A percentile compares a stretch with the other conserved stretches of the same genome.
Conservation (phyloP, 2,113 vertebrate genomes). For the Cyphomyrus discorhynchus region DNA sequence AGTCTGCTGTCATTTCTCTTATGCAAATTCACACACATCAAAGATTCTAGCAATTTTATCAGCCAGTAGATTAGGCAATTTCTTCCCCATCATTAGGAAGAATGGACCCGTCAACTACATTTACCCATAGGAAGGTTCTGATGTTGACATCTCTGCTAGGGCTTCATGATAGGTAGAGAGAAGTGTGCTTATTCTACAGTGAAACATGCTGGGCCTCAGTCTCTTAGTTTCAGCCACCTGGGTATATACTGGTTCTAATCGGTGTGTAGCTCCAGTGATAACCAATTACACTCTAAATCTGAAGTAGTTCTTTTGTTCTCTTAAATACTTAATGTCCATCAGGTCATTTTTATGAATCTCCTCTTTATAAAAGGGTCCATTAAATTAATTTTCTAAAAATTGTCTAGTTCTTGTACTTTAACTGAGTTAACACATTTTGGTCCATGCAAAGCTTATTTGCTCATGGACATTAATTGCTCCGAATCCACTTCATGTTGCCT, state of each 20-base stretch:
- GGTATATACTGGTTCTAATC: background rate
- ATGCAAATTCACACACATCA: background rate
- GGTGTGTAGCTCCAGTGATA: background rate
- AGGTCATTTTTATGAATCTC: slow-evolving; percentile 6
- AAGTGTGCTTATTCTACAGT: background rate
- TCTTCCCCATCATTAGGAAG: background rate
- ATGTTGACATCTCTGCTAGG: background rate
- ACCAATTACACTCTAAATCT: background rate
- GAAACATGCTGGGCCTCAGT: background rate
- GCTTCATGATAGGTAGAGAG: background rate
- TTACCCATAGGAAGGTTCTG: background rate
- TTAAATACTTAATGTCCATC: background rate
- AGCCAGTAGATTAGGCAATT: background rate
- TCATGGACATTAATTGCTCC: background rate
- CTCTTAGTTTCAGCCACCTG: background rate
- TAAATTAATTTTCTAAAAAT: slow-evolving; percentile 33
- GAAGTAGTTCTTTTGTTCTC: background rate
- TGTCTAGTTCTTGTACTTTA: slow-evolving; percentile 13
- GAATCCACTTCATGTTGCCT: background rate
- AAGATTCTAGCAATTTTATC: background rate
- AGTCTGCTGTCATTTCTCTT: background rate
- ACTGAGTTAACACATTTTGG: slow-evolving; percentile 23
- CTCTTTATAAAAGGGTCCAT: background rate
- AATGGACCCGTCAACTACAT: background rate
- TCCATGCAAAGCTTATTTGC: slow-evolving; percentile 14